A percentile compares a stretch with the other conserved stretches of the same genome.
phyloP scores from a whole-genome alignment of 2,888 invertebrate genomes.

The Amblyjoppa proteus region DNA sequence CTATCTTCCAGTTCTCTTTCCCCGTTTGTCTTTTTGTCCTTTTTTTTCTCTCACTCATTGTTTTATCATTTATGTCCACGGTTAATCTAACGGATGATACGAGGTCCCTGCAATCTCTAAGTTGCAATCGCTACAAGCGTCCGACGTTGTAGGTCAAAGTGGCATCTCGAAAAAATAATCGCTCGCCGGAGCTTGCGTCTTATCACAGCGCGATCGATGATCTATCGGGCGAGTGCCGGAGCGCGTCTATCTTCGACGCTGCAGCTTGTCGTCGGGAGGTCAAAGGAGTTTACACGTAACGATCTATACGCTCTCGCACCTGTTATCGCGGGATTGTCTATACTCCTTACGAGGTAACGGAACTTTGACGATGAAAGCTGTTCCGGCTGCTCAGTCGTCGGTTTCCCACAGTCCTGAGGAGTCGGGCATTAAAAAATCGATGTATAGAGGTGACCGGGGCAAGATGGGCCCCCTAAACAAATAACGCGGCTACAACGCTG shows the following conservation, averaged over 20 bases:
- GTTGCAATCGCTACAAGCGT: conserved; percentile 47
- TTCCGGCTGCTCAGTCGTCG: conserved; percentile 30
- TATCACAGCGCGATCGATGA: conserved; percentile 65
- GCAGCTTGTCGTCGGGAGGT: conserved; percentile 67
- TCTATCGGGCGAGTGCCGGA: conserved; percentile 54
- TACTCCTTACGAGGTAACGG: conserved; percentile 54
- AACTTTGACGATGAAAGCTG: conserved; percentile 40
- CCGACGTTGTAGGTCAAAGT: conserved; percentile 23
- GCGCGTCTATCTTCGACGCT: conserved; percentile 29
- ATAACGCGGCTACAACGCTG: too few relatives aligned
- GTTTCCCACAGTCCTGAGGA: conserved; percentile 56
- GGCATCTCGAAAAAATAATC: conserved; percentile 55
- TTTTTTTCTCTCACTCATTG: conserved; percentile 6
- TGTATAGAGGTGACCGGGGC: too few relatives aligned
- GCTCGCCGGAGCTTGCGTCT: conserved; percentile 53
- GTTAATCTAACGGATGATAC: conserved; percentile 53
- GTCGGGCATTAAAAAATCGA: too few relatives aligned
- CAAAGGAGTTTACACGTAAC: conserved; percentile 75
- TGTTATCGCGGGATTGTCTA: conserved; percentile 72
- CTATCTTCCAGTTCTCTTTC: conserved; percentile 17
- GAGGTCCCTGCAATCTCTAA: conserved; percentile 37
- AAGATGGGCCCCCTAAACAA: too few relatives aligned
- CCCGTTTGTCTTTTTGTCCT: background rate
- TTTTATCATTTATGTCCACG: conserved; percentile 26
- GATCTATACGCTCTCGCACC: conserved; percentile 70